Conservation (phyloP, 2,113 vertebrate genomes). For the rat (Rattus norvegicus) region GRCr8 NC_086020.1:35992001-35992500, state of each 20-base stretch:
- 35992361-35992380: neutral
- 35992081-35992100: neutral
- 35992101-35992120: neutral
- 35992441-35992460: neutral
- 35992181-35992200: neutral
- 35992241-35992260: neutral
- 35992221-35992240: constrained; percentile 21
- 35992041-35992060: neutral
- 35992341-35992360: neutral
- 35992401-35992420: neutral
- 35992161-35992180: neutral
- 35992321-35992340: constrained; percentile 49
- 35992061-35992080: constrained; percentile 1
- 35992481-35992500: neutral
- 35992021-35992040: neutral
- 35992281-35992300: constrained; percentile 44
- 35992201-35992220: neutral
- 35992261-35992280: neutral
- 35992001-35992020: neutral
- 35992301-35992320: neutral
- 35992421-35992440: neutral
- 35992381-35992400: neutral
- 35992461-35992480: neutral
- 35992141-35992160: neutral
- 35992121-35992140: neutral